Evolutionary conservation across 2,888 invertebrate genomes (phyloP).

Genomic region (Rapana venosa): DNA sequence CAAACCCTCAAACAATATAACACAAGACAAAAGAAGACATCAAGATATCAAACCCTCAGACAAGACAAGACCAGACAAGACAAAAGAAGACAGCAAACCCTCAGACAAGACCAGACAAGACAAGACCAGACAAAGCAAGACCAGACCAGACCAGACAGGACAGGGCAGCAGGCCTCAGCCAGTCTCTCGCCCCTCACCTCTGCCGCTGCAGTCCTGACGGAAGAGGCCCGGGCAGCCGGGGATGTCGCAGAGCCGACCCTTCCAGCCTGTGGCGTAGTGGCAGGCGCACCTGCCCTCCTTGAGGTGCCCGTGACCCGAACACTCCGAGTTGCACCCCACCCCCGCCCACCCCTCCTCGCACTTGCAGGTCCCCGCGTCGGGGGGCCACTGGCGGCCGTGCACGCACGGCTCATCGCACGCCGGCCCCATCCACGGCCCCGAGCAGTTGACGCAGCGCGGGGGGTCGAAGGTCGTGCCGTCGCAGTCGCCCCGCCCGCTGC

Average conservation of each 20-base stretch:
- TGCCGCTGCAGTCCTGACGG: slow-evolving; percentile 65
- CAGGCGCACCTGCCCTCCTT: slow-evolving; percentile 59
- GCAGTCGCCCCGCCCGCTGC: slow-evolving; percentile 58
- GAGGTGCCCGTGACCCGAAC: slow-evolving; percentile 64
- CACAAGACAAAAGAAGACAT: too few relatives aligned
- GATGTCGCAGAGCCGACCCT: slow-evolving; percentile 64
- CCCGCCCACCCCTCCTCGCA: slow-evolving; percentile 69
- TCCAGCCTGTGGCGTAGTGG: slow-evolving; percentile 65
- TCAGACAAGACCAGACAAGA: too few relatives aligned
- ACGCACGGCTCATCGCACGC: slow-evolving; percentile 68
- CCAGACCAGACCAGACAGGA: too few relatives aligned
- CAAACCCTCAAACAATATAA: too few relatives aligned
- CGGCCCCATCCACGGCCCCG: slow-evolving; percentile 63
- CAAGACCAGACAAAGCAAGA: too few relatives aligned
- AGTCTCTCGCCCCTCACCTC: slow-evolving; percentile 55
- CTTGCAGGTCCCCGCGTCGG: slow-evolving; percentile 60
- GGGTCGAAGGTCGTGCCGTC: slow-evolving; percentile 55
- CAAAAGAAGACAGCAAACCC: too few relatives aligned
- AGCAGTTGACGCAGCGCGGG: slow-evolving; percentile 61
- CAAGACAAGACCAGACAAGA: too few relatives aligned
- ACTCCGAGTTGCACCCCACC: slow-evolving; percentile 67
- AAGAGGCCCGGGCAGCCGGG: slow-evolving; percentile 69
- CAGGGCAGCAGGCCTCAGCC: too few relatives aligned
- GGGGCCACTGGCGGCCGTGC: slow-evolving; percentile 59
- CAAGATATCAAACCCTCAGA: too few relatives aligned